Base-by-base conservation (phyloP, 2,888 invertebrate species). In the Drosophila emarginata region DNA sequence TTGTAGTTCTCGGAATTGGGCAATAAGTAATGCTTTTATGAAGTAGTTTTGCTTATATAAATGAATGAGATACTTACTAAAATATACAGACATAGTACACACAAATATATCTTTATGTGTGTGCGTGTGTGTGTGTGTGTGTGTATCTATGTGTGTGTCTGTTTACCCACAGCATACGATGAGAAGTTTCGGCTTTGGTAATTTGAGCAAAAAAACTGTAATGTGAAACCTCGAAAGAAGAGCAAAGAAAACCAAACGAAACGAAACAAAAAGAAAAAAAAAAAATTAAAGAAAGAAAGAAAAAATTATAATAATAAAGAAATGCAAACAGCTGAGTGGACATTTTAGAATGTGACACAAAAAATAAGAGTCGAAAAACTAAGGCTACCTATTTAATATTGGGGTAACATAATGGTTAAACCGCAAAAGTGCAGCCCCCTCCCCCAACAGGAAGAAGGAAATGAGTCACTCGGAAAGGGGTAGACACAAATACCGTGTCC, bases 311-410 rank as follows among this genome's bases (percentile, higher is more conserved):
- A 45, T 45, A 45, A 45, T 45, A 54, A 21, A 50, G 50, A 59
- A 50, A 45, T 26, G 45, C 28, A 53, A 81, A 87, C 87, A 82
- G 82, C 87, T 82, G 87, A 82, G 87, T 82, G 87, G 81, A 84
- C 81, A 80, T 67, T 79, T 67, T 63, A 70, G 28, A 54, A 64
- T 63, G 64, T 40, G 59, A 56, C 59, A 53, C 23, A 23, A 26
- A 40, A 36, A 32, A 9, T 1, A 32, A 26, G 6, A 26, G 26
- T 5, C 4, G 6, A 26, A 26, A 45, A 39, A 14, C 57, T 67
- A 63, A 26, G 63, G 52, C 56, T 26, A 45, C 56, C 37, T 37
- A 64, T 58, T 57, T 50, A 51, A 36, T 51, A 56, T 61, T 37
- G 23, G 37, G 12, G 28, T 23, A 18, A n/a, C n/a, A n/a, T n/a